A percentile compares a stretch with the other conserved stretches of the same genome.
Evolutionary conservation across 2,888 invertebrate species (phyloP).

Genomic region (Dyspetes luteomarginatus): DNA sequence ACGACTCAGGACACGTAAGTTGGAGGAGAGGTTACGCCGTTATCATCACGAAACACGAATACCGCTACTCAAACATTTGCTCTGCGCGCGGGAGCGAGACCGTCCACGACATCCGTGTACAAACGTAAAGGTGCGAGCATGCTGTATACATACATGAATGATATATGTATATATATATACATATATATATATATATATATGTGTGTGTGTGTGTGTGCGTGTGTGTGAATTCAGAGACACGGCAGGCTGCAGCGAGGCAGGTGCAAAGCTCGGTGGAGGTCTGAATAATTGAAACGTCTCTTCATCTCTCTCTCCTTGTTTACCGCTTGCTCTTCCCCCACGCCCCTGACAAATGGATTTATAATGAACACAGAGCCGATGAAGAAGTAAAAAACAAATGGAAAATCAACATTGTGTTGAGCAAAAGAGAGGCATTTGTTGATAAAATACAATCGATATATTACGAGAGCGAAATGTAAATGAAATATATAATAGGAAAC

Average conservation of each 20-base stretch:
- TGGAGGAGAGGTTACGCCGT: conserved; percentile 32
- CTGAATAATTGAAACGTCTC: conserved; percentile 49
- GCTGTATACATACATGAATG: not conserved
- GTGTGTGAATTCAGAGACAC: not conserved
- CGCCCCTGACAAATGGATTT: not conserved
- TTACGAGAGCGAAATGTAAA: not conserved
- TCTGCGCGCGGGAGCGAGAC: conserved; percentile 41
- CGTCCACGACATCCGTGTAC: conserved; percentile 16
- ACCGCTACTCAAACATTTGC: conserved; percentile 58
- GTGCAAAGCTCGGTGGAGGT: conserved; percentile 16
- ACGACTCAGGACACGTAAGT: conserved; percentile 16
- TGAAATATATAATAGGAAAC: not conserved
- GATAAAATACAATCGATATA: conserved; percentile 1
- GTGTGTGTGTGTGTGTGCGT: not conserved
- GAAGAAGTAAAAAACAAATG: not conserved
- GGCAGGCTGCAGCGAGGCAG: conserved; percentile 11
- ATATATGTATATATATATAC: not conserved
- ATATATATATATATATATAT: conserved; percentile 5
- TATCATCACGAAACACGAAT: conserved; percentile 57
- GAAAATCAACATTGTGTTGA: too few species aligned
- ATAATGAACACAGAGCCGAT: not conserved
- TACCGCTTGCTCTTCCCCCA: not conserved
- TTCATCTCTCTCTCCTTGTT: conserved; percentile 3
- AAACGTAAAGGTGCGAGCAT: too few species aligned
- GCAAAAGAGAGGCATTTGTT: not conserved